phyloP scores from a whole-genome alignment of 2,113 vertebrate genomes.

The Rhinolophus ferrumequinum region DNA sequence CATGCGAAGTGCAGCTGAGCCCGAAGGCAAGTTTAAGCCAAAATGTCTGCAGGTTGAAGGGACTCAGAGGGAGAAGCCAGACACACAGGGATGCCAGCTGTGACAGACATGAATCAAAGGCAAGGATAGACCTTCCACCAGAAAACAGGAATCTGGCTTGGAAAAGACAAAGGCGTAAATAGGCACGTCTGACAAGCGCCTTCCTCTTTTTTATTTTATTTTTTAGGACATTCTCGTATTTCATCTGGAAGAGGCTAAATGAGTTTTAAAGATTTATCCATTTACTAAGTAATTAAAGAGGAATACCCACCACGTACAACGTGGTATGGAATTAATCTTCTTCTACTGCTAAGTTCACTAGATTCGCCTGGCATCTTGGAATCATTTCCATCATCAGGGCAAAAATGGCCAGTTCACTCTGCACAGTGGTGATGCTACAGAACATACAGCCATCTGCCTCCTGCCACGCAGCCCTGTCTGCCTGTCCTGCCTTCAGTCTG shows the following conservation, averaged over 20 bases:
- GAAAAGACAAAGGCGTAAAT: not conserved
- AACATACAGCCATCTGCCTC: not conserved
- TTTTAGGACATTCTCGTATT: not conserved
- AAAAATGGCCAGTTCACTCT: no score
- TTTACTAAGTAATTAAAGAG: not conserved
- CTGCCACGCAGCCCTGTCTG: not conserved
- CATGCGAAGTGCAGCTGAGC: rapidly evolving
- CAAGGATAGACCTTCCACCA: not conserved
- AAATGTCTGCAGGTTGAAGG: not conserved
- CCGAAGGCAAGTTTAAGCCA: not conserved
- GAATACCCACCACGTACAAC: not conserved
- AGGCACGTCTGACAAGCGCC: not conserved
- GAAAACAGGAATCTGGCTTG: not conserved
- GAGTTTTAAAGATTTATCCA: not conserved
- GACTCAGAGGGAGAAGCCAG: not conserved
- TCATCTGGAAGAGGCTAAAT: not conserved
- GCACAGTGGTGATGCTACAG: rapidly evolving
- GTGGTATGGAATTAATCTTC: rapidly evolving
- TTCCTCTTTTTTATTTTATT: not conserved
- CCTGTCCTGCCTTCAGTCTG: not conserved
- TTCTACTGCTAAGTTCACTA: not conserved
- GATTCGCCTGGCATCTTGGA: not conserved
- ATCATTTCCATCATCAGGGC: rapidly evolving
- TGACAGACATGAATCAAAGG: not conserved
- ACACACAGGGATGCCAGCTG: not conserved